Evolutionary conservation across 2,888 invertebrate species (phyloP), one percentile per base, ranked within the genome.

Genomic region (Crossocerus cetratus): DNA sequence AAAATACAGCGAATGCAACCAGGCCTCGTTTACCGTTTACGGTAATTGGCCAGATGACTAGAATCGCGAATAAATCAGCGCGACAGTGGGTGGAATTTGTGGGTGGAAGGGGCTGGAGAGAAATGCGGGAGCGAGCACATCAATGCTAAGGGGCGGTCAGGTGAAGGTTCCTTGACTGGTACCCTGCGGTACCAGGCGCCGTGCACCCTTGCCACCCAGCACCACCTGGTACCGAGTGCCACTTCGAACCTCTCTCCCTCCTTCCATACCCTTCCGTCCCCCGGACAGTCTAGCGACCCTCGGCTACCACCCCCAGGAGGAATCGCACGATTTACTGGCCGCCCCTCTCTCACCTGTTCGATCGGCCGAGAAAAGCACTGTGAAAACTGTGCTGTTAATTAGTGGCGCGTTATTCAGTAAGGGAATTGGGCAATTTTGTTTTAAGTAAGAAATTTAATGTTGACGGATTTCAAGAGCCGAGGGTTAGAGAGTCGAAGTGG

Each of bases 171-270:
- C 74, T 64, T 66, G 74, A 76, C 23, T 88, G 88, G 88, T 84
- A 88, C 89, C 77, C 77, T 70, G 76, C 85, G 89, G 88, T 85
- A 88, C 89, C 86, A 78, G 80, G 83, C 81, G 78, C 84, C 86
- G 80, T 81, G 67, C 82, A 83, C 80, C 84, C 85, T 81, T 81
- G 67, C 81, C 78, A 83, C 83, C 73, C 75, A 86, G 86, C 80
- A 86, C 87, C 69, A 84, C 81, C 85, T 82, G 86, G 87, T 85
- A 88, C 88, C 87, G 74, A 71, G 49, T 49, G 16, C 75, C 75
- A 62, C 65, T 69, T 56, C 72, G 76, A 63, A 63, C 71, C 61
- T 61, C 53, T 53, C 53, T 3, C 60, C 73, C 57, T 59, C 69
- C 63, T 66, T 71, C 58, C 73, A 75, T n/a, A n/a, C 32, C 8